Conservation (phyloP, 2,888 invertebrate genomes). For the Chirona hameri region DNA sequence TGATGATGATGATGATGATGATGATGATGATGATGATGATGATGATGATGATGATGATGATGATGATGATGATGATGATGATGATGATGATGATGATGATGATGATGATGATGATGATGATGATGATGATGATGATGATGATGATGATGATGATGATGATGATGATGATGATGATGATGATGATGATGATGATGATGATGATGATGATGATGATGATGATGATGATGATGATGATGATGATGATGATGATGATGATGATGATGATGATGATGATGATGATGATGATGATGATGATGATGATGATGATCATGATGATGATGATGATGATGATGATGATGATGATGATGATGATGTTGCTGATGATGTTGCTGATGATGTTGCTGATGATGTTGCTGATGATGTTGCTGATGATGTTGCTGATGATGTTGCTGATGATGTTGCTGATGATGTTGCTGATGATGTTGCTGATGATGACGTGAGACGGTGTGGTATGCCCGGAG, state of each 20-base stretch:
- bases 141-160: constrained; percentile 22
- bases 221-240: constrained; percentile 22
- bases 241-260: constrained; percentile 22
- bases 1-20: constrained; percentile 22
- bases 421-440: too few relatives aligned
- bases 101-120: constrained; percentile 22
- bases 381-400: too few relatives aligned
- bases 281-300: background rate
- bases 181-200: constrained; percentile 22
- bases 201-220: constrained; percentile 22
- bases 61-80: constrained; percentile 22
- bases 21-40: constrained; percentile 22
- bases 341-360: too few relatives aligned
- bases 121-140: constrained; percentile 22
- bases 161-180: constrained; percentile 22
- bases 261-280: constrained; percentile 6
- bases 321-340: too few relatives aligned
- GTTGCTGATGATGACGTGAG: too few relatives aligned
- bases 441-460: too few relatives aligned
- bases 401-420: too few relatives aligned
- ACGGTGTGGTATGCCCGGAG: too few relatives aligned
- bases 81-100: constrained; percentile 22
- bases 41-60: constrained; percentile 22
- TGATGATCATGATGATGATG: background rate
- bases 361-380: too few relatives aligned